A percentile compares a stretch with the other conserved stretches of the same genome.
phyloP scores from a whole-genome alignment of 2,797 vertebrate genomes.

The Buceros bicornis region DNA sequence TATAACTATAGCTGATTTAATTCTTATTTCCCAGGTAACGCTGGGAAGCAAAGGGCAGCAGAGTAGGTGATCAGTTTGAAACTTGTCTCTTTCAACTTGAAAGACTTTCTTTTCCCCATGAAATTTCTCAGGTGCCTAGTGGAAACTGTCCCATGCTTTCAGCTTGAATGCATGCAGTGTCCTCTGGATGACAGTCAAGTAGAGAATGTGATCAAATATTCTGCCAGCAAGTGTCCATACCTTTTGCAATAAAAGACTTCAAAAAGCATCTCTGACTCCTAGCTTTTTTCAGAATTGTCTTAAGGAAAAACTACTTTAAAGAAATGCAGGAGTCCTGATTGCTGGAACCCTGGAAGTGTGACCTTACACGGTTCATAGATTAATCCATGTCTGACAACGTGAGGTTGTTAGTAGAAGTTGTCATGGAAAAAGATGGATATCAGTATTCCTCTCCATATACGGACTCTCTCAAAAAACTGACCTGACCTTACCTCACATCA shows the following conservation, averaged over 20 bases:
- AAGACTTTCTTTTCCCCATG: conserved; percentile 5
- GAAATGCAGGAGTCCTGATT: background rate
- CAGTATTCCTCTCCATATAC: background rate
- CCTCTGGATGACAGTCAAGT: conserved; percentile 57
- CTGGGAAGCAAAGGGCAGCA: conserved; percentile 22
- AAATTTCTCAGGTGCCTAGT: conserved; percentile 65
- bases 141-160: conserved; percentile 63
- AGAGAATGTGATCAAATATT: conserved; percentile 60
- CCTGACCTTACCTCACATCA: background rate
- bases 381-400: background rate
- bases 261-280: background rate
- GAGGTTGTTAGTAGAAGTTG: background rate
- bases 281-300: background rate
- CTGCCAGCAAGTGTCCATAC: conserved; percentile 55
- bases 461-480: background rate
- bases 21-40: conserved; percentile 3
- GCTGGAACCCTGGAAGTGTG: background rate
- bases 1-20: conserved; percentile 37
- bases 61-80: conserved; percentile 10
- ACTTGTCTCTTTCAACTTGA: conserved; percentile 39
- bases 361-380: background rate
- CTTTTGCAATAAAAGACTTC: conserved; percentile 73
- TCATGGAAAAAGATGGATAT: background rate
- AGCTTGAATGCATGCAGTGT: conserved; percentile 65
- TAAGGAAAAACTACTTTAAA: background rate